A percentile compares a stretch with the other conserved stretches of the same genome.
These are phyloP conservation scores for Tipula confusa DNA, from an alignment of 2,888 invertebrate species.

Conservation along the genomic window DNA sequence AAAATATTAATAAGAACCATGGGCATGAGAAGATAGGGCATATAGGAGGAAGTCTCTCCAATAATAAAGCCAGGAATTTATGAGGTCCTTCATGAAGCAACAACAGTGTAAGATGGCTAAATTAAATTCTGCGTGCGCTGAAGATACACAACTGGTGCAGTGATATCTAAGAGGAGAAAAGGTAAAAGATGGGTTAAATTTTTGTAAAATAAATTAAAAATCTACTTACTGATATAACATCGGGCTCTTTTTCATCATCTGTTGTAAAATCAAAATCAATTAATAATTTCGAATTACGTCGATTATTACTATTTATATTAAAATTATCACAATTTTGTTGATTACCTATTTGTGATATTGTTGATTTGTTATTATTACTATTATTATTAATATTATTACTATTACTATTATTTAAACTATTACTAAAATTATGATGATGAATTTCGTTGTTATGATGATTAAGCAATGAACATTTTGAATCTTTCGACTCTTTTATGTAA, in stretches of 20 bases:
- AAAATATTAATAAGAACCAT: no score
- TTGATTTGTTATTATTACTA: not conserved
- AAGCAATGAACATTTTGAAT: slow-evolving; percentile 30
- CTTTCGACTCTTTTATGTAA: slow-evolving; percentile 27
- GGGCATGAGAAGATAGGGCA: no score
- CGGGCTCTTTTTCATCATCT: slow-evolving; percentile 31
- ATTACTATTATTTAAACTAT: not conserved
- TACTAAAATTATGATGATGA: slow-evolving; percentile 29
- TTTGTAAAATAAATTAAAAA: not conserved
- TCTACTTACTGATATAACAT: slow-evolving; percentile 30
- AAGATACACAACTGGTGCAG: no score
- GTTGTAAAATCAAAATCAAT: slow-evolving; percentile 32
- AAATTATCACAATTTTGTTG: slow-evolving; percentile 27
- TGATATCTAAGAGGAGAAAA: no score
- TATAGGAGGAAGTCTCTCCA: no score
- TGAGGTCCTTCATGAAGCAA: no score
- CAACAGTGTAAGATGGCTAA: no score
- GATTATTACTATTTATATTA: slow-evolving; percentile 26
- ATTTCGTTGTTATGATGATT: slow-evolving; percentile 29
- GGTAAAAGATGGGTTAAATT: no score
- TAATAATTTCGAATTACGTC: slow-evolving; percentile 27
- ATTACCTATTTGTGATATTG: slow-evolving; percentile 27
- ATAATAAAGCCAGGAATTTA: no score
- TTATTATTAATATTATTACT: not conserved
- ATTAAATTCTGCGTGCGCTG: no score